Evolutionary conservation across 2,888 invertebrate species (phyloP), one percentile per base, ranked within the genome.

Genomic region (Rhingia campestris): DNA sequence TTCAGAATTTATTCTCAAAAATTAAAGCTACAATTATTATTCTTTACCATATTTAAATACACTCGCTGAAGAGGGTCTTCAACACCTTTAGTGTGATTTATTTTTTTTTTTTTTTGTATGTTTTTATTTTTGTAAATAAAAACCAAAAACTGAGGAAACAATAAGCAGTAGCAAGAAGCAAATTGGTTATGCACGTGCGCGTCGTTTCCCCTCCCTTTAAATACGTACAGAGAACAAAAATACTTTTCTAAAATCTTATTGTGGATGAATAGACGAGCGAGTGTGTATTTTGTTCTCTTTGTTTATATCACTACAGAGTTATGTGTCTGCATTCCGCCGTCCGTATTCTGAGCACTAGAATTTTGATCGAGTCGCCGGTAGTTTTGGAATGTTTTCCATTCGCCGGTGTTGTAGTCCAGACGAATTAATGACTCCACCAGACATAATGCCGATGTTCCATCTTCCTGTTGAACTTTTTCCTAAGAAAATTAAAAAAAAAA

Each of bases 331-430:
- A 88, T 88, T 53, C 86, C 87, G 58, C 87, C 85, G 61, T 86
- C 84, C 41, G 86, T 77, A 51, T 81, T 87, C 53, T 87, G 87
- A 56, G 88, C 87, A 69, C 87, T 89, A 77, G 86, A 64, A 64
- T 82, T 77, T 87, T 92, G 91, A 87, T 95, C 96, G 86, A 96
- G 93, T 75, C 96, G 95, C 76, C 97, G 93, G 91, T 95, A 96
- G 89, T 98, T 98, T 92, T 98, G 97, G 88, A 98, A 96, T 88
- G 96, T 93, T 90, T 98, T 98, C 98, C 98, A 99, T 90, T 99
- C 98, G 35, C 99, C 99, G 67, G 97, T 98, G 89, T 96, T 96
- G 92, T 99, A 99, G 92, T 99, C 99, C 97, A 99, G 97, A 91
- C 99, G 98, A 94, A 99, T 99, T 92, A 97, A 98, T 86, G 97